phyloP scores from a whole-genome alignment of 2,888 invertebrate genomes.

The Cantharis rustica region DNA sequence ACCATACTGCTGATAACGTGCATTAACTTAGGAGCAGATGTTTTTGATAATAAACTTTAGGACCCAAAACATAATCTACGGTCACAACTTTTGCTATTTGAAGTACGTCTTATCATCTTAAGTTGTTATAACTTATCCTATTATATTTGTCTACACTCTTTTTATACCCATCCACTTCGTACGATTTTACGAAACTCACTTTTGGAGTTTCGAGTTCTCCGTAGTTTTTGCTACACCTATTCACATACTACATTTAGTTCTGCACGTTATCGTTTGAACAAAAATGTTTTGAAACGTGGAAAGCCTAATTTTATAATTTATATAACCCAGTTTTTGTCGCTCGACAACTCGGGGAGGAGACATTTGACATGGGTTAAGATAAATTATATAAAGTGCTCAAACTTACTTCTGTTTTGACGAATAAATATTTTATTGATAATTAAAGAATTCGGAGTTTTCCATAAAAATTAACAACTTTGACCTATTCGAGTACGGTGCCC shows the following conservation, averaged over 20 bases:
- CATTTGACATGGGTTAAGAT: not conserved
- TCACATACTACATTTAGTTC: not conserved
- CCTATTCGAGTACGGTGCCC: not conserved
- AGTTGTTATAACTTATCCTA: not conserved
- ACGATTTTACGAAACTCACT: not conserved
- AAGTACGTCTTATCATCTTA: not conserved
- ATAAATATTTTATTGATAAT: not conserved
- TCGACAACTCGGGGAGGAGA: not conserved
- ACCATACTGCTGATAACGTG: not conserved
- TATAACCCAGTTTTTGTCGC: not conserved
- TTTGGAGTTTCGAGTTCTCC: not conserved
- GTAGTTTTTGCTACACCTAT: not conserved
- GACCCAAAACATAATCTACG: not conserved
- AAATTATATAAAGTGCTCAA: not conserved
- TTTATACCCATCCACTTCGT: not conserved
- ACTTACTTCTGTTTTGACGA: not conserved
- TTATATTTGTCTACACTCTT: not conserved
- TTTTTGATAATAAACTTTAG: not conserved
- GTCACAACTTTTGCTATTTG: not conserved
- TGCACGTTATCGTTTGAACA: too few species aligned
- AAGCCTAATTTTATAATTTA: not conserved
- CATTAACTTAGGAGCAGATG: not conserved
- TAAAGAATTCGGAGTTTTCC: not conserved
- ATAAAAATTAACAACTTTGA: not conserved
- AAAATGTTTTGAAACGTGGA: not conserved